Percentiles rank a stretch among this genome's conserved stretches.
phyloP scores from a whole-genome alignment of 2,797 vertebrate species.

The Muraenolepis orangiensis region DNA sequence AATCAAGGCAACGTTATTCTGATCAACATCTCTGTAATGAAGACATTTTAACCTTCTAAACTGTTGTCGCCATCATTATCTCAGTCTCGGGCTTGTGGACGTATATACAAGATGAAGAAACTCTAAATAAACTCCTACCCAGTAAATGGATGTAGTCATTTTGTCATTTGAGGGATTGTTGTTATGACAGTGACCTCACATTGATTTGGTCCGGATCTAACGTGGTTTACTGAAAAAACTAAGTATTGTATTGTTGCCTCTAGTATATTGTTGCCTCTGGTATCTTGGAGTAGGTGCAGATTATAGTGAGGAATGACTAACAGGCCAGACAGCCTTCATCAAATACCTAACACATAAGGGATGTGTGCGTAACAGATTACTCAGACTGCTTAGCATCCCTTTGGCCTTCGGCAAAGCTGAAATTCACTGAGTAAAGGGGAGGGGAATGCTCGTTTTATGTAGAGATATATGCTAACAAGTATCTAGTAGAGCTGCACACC shows the following conservation, averaged over 20 bases:
- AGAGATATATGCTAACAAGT: constrained; percentile 26
- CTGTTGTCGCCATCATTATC: neutral
- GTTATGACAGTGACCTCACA: constrained; percentile 13
- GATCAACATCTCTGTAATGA: constrained; percentile 16
- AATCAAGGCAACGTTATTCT: constrained; percentile 11
- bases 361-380: constrained; percentile 17
- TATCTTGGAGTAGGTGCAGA: neutral
- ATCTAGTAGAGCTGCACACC: constrained; percentile 19
- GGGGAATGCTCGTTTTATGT: constrained; percentile 14
- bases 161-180: neutral
- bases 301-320: neutral
- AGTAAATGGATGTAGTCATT: neutral
- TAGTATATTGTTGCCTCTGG: neutral
- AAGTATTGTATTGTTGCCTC: neutral
- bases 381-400: constrained; percentile 5
- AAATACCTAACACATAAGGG: constrained; percentile 10
- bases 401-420: constrained; percentile 8
- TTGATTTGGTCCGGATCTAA: constrained; percentile 7
- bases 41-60: neutral
- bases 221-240: neutral
- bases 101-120: neutral
- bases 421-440: constrained; percentile 22
- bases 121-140: neutral
- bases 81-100: neutral
- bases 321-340: constrained; percentile 11